Percentiles rank a stretch among this genome's conserved stretches.
phyloP scores from a whole-genome alignment of 2,113 vertebrate genomes.

The Pelodiscus sinensis region DNA sequence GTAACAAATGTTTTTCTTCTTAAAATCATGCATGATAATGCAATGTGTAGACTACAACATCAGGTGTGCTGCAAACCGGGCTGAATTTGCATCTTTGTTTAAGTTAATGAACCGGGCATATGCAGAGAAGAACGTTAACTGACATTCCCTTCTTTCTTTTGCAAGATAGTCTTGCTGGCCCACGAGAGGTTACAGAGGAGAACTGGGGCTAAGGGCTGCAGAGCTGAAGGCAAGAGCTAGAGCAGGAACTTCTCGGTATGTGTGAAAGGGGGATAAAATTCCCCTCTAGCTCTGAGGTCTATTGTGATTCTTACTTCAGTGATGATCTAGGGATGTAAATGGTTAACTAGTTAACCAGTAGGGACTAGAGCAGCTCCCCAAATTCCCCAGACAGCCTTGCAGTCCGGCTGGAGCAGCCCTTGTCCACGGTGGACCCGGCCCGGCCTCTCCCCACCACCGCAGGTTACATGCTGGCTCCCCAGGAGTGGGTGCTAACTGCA shows the following conservation, averaged over 20 bases:
- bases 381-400: no score
- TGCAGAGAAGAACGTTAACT: neutral
- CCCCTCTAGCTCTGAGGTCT: neutral
- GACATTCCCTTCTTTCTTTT: neutral
- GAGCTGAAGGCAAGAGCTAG: neutral
- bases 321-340: neutral
- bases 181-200: neutral
- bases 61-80: neutral
- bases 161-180: neutral
- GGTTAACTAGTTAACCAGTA: no score
- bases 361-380: no score
- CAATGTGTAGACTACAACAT: neutral
- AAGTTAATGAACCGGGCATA: neutral
- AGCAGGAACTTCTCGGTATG: neutral
- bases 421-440: no score
- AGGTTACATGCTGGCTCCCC: no score
- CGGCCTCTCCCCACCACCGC: no score
- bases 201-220: neutral
- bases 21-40: neutral
- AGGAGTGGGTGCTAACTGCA: no score
- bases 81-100: neutral
- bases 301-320: neutral
- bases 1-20: neutral
- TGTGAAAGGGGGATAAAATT: no score
- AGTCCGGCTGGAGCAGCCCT: no score